These are phyloP conservation scores for Myotis davidii DNA, from an alignment of 2,113 vertebrate genomes.

Conservation along the genomic window DNA sequence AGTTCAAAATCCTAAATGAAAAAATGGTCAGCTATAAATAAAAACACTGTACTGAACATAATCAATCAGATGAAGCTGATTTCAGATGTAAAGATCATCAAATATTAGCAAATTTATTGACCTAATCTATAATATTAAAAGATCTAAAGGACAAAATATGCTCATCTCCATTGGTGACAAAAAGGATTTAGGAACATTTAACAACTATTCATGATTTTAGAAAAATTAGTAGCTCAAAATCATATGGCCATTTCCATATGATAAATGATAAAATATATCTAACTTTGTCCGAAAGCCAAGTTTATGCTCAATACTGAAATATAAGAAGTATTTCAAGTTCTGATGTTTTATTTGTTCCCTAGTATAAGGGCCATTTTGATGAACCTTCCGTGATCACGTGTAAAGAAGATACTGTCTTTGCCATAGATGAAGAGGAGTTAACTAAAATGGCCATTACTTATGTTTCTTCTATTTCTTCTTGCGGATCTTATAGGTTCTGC, in stretches of 20 bases:
- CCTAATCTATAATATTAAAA: slow-evolving; percentile 33
- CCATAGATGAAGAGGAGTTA: neutral
- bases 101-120: slow-evolving; percentile 26
- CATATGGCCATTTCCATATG: slow-evolving; percentile 41
- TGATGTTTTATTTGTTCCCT: neutral
- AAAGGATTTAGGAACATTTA: slow-evolving; percentile 60
- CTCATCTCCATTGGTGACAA: neutral
- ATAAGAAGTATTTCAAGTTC: neutral
- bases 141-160: slow-evolving; percentile 26
- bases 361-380: neutral
- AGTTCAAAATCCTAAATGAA: neutral
- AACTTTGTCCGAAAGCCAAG: neutral
- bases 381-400: rapidly evolving
- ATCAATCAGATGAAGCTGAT: neutral
- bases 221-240: slow-evolving; percentile 62
- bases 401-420: neutral
- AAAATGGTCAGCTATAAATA: neutral
- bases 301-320: neutral
- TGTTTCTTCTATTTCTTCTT: neutral
- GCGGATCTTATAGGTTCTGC: rapidly evolving
- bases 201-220: slow-evolving; percentile 38
- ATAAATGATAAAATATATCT: slow-evolving; percentile 44
- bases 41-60: neutral
- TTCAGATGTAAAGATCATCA: neutral
- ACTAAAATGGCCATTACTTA: rapidly evolving